These are phyloP conservation scores for Centrocercus urophasianus DNA, from an alignment of 2,113 vertebrate species.

Conservation along the genomic window DNA sequence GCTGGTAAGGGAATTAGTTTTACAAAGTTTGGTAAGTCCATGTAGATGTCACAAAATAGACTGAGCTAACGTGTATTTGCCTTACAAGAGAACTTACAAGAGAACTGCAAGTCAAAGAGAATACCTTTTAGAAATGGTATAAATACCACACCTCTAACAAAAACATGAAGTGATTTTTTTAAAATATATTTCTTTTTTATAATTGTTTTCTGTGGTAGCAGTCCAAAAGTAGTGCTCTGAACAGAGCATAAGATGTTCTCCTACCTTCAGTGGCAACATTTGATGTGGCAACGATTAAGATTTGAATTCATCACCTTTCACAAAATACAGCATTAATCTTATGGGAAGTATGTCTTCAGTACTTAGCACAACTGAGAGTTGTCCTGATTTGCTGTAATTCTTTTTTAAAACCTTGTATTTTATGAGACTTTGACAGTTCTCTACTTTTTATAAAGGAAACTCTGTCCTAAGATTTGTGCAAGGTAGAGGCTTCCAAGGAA, in stretches of 20 bases:
- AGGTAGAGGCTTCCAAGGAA: background rate
- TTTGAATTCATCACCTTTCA: background rate
- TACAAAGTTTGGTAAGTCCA: background rate
- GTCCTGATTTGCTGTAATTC: background rate
- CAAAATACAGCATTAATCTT: background rate
- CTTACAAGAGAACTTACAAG: no score
- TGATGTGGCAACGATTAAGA: background rate
- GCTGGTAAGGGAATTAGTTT: conserved; percentile 83
- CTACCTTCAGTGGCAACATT: background rate
- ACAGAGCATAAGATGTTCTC: background rate
- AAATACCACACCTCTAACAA: background rate
- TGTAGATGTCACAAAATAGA: background rate
- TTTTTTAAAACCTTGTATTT: background rate
- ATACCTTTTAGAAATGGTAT: background rate
- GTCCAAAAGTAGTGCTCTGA: background rate
- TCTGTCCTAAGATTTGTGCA: background rate
- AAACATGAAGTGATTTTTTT: background rate
- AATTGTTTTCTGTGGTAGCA: background rate
- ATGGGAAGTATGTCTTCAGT: background rate
- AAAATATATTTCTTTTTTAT: background rate
- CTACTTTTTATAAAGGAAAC: background rate
- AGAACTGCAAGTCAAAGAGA: background rate
- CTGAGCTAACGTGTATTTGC: no score
- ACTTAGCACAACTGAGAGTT: background rate
- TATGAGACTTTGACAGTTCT: background rate